phyloP scores from a whole-genome alignment of 2,797 vertebrate genomes.

The Capromys pilorides region DNA sequence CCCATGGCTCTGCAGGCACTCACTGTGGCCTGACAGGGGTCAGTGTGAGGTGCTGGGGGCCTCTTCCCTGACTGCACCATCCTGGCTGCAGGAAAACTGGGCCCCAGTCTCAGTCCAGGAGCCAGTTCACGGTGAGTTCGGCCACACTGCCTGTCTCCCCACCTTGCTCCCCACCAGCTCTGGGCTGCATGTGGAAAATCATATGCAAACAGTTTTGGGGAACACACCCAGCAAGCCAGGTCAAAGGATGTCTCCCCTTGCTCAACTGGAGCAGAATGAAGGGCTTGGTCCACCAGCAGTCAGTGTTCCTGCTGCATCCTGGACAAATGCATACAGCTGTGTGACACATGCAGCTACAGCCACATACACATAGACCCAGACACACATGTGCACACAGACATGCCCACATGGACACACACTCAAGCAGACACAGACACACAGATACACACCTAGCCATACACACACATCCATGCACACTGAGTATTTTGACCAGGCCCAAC shows the following conservation, averaged over 20 bases:
- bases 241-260: not conserved
- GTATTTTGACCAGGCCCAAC: too few species aligned
- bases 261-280: accelerated
- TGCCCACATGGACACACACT: not conserved
- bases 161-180: not conserved
- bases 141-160: not conserved
- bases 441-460: not conserved
- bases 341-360: not conserved
- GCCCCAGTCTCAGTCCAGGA: not conserved
- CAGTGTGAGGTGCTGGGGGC: not conserved
- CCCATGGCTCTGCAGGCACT: too few species aligned
- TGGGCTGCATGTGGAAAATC: not conserved
- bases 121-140: not conserved
- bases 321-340: not conserved
- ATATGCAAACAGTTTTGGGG: accelerated
- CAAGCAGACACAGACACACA: not conserved
- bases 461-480: too few species aligned
- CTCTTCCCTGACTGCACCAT: not conserved
- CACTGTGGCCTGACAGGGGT: not conserved
- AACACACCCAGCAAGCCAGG: not conserved
- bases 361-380: not conserved
- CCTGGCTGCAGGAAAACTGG: not conserved
- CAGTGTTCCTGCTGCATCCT: not conserved
- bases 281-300: accelerated
- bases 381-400: not conserved